A percentile compares a stretch with the other conserved stretches of the same genome.
Conservation (phyloP, 2,113 vertebrate genomes). For the Hystrix brachyura region DNA sequence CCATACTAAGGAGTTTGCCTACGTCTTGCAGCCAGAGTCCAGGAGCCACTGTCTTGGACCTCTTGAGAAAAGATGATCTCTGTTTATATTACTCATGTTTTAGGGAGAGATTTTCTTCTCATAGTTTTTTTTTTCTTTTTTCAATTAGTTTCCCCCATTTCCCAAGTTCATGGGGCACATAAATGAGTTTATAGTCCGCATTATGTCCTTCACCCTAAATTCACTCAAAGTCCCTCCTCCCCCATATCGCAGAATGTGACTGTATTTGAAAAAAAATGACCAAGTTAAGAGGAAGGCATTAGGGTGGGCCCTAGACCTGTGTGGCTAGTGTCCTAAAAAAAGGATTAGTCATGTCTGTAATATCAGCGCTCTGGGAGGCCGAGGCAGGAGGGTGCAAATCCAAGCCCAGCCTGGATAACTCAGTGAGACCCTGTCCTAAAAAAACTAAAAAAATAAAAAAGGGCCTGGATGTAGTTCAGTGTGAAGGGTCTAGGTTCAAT, state of each 20-base stretch:
- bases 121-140: no score
- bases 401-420: background rate
- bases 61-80: background rate
- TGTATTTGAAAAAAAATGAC: background rate
- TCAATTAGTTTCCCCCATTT: background rate
- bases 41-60: background rate
- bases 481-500: background rate
- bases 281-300: background rate
- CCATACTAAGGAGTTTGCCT: accelerated
- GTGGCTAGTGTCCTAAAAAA: background rate
- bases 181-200: background rate
- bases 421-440: background rate
- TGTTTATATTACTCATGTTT: background rate
- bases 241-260: background rate
- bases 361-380: background rate
- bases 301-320: background rate
- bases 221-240: background rate
- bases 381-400: background rate
- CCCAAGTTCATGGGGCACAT: background rate
- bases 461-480: background rate
- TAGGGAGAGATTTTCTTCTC: background rate
- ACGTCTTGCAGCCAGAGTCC: background rate
- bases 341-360: background rate
- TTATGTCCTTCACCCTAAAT: accelerated
- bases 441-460: background rate